Base-by-base conservation (phyloP, 2,888 invertebrate genomes). In the Anoplius nigerrimus region DNA sequence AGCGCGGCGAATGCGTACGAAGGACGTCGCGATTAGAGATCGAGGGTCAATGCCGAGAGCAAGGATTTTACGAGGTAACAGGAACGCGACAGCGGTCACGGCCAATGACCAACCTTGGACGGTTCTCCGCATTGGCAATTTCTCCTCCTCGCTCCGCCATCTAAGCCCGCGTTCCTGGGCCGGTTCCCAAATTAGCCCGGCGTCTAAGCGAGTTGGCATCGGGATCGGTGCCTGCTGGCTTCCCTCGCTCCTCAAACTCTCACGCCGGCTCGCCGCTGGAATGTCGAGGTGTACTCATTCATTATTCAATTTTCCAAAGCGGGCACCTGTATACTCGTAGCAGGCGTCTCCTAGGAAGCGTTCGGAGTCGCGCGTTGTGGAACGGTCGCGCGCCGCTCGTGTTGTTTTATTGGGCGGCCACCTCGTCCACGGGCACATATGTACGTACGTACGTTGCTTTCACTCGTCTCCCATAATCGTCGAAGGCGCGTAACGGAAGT, bases 91-190 rank as follows among this genome's bases (percentile, higher is more conserved):
- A 75, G 66, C 71, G 77, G 81, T 79, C 78, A 79, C 83, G 84
- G 84, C 80, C 84, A 84, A 82, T 78, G 83, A 81, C 82, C 84
- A 84, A 78, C 83, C 84, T 83, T 83, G 82, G 77, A 54, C 63
- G 62, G 64, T 48, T 16, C n/a, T 46, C 16, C 48, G 11, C 48
- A 16, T 48, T 8, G 48, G 48, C 48, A 13, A 48, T 18, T 16
- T 48, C 13, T 6, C 65, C 66, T 56, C 70, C 46, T 62, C 24
- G 18, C 60, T 15, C 63, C 64, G n/a, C 46, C 62, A 45, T 64
- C 43, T 60, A 59, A 45, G n/a, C 45, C 53, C 54, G 58, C 48
- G 45, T 54, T 69, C 65, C 52, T 60, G 34, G 1, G 11, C 34
- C 8, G 8, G 34, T 34, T 34, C 8, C 34, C 11, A 34, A 34